Evolutionary conservation across 1,140 invertebrate genomes (phyloP).

Genomic region (Samia ricini): DNA sequence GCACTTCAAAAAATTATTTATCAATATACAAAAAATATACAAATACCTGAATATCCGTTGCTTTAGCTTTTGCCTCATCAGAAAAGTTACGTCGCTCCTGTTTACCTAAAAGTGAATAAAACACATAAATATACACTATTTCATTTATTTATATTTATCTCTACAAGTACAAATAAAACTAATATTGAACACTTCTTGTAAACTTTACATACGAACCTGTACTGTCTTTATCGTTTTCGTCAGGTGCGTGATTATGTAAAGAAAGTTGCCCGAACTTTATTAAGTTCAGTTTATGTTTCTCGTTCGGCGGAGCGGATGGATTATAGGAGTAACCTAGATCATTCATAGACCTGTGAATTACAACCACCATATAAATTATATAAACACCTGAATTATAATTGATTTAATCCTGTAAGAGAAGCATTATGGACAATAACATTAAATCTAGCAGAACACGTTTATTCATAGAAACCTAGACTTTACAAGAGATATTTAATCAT

Average conservation of each 20-base stretch:
- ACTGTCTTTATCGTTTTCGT: conserved; percentile 38
- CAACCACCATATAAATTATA: neutral
- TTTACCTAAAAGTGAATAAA: conserved; percentile 35
- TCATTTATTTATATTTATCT: neutral
- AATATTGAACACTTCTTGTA: neutral
- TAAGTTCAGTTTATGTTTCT: conserved; percentile 91
- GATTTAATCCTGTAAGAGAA: too few relatives aligned
- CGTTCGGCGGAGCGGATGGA: conserved; percentile 87
- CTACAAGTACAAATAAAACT: neutral
- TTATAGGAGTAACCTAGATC: conserved; percentile 84
- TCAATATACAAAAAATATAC: neutral
- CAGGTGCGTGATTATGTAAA: conserved; percentile 28
- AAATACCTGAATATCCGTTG: conserved; percentile 91
- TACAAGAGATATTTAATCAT: too few relatives aligned
- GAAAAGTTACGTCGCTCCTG: conserved; percentile 90
- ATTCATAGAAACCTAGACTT: too few relatives aligned
- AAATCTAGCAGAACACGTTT: too few relatives aligned
- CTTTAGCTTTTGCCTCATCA: conserved; percentile 90
- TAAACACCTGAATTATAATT: too few relatives aligned
- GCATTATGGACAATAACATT: too few relatives aligned
- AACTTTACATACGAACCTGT: conserved; percentile 21
- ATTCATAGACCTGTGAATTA: conserved; percentile 84
- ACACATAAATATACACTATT: neutral
- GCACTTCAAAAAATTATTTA: neutral
- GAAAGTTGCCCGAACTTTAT: conserved; percentile 84